Conservation (phyloP, 2,797 vertebrate species). For the Apodemus agrarius region DNA sequence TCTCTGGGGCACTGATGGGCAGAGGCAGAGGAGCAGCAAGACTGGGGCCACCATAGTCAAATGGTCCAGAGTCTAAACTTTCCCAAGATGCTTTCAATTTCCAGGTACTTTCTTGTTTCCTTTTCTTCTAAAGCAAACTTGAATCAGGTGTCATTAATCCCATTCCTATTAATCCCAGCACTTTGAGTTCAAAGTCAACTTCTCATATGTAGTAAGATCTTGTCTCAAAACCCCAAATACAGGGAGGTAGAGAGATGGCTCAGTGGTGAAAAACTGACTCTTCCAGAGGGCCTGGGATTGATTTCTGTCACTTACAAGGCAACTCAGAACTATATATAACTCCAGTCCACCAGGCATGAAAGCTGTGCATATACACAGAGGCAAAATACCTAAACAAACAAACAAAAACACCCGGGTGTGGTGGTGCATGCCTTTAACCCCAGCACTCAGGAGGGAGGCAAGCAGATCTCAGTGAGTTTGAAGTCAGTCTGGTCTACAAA, state of each 20-base stretch:
- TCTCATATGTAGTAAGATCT: not conserved
- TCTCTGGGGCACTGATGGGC: not conserved
- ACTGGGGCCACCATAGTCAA: not conserved
- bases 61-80: not conserved
- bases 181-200: not conserved
- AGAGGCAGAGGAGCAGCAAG: not conserved
- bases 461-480: not conserved
- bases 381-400: not conserved
- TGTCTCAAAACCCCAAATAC: too few species aligned
- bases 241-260: not conserved
- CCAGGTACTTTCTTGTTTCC: not conserved
- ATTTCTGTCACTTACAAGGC: too few species aligned
- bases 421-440: not conserved
- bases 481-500: not conserved
- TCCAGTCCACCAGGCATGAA: not conserved
- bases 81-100: not conserved
- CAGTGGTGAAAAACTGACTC: not conserved
- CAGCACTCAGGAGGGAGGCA: not conserved
- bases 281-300: too few species aligned
- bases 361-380: not conserved
- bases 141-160: not conserved
- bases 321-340: not conserved
- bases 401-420: not conserved
- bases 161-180: not conserved
- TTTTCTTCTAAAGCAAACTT: constrained; percentile 6